Conservation (phyloP, 2,113 vertebrate genomes). For the Agelaius phoeniceus region DNA sequence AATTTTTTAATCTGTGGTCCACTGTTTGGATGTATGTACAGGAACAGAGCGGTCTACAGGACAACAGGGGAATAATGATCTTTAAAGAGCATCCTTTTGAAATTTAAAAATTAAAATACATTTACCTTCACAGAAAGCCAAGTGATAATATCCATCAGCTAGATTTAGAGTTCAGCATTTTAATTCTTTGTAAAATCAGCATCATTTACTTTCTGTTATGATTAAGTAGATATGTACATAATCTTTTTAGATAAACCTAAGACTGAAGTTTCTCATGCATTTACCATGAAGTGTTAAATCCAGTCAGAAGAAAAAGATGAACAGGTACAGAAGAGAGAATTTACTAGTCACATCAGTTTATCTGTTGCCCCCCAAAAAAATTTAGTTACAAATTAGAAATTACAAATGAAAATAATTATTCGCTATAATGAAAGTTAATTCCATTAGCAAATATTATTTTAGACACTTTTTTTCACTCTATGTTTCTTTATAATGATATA, state of each 20-base stretch:
- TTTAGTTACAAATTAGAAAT: background rate
- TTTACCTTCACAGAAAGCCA: background rate
- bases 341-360: background rate
- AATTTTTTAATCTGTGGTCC: background rate
- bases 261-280: background rate
- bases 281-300: background rate
- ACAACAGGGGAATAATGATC: accelerated
- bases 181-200: background rate
- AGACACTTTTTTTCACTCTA: background rate
- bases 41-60: background rate
- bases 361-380: background rate
- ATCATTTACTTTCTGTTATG: background rate
- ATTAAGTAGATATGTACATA: background rate
- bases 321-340: background rate
- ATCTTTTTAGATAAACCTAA: background rate
- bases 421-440: background rate
- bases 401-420: background rate
- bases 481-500: background rate
- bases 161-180: background rate
- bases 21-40: background rate
- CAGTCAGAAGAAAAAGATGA: background rate
- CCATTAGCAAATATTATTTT: background rate
- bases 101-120: background rate
- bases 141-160: background rate
- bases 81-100: background rate